Conservation (phyloP, 1,140 invertebrate genomes). For the Tribolium madens region DNA sequence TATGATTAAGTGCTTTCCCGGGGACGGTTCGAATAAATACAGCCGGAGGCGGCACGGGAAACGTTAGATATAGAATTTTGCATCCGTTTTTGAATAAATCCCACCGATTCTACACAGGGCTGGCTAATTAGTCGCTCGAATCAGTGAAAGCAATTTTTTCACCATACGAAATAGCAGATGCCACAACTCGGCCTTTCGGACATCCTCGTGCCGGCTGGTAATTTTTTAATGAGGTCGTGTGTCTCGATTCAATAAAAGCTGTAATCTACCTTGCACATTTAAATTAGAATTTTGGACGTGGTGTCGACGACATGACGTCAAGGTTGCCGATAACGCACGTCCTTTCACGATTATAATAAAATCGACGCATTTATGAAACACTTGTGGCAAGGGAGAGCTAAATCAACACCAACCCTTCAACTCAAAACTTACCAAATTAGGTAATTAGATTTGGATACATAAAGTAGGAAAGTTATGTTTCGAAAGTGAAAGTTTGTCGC, state of each 20-base stretch:
- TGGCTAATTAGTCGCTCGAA: slow-evolving; percentile 1
- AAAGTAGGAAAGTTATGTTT: slow-evolving; percentile 20
- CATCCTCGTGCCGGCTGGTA: slow-evolving; percentile 7
- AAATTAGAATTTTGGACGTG: slow-evolving; percentile 6
- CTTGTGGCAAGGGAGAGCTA: not conserved
- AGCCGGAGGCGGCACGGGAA: slow-evolving; percentile 1
- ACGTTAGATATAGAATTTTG: not conserved
- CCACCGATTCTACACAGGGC: not conserved
- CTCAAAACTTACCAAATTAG: slow-evolving; percentile 1
- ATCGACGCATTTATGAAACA: not conserved
- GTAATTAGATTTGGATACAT: slow-evolving; percentile 5
- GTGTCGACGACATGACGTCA: slow-evolving; percentile 10
- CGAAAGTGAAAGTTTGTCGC: slow-evolving; percentile 20
- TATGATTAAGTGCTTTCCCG: slow-evolving; percentile 31
- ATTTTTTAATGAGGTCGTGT: slow-evolving; percentile 23
- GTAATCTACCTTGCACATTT: not conserved
- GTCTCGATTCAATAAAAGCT: not conserved
- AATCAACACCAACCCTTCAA: slow-evolving; percentile 3
- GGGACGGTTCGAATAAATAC: slow-evolving; percentile 18
- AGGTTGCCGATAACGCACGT: not conserved
- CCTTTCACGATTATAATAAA: slow-evolving; percentile 16
- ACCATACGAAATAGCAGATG: not conserved
- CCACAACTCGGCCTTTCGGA: too few relatives aligned
- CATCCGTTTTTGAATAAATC: slow-evolving; percentile 7
- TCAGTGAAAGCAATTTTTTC: slow-evolving; percentile 19